Evolutionary conservation across 1,140 invertebrate species (phyloP), one percentile per base, ranked within the genome.

Genomic region (Drosophila yakuba): DNA sequence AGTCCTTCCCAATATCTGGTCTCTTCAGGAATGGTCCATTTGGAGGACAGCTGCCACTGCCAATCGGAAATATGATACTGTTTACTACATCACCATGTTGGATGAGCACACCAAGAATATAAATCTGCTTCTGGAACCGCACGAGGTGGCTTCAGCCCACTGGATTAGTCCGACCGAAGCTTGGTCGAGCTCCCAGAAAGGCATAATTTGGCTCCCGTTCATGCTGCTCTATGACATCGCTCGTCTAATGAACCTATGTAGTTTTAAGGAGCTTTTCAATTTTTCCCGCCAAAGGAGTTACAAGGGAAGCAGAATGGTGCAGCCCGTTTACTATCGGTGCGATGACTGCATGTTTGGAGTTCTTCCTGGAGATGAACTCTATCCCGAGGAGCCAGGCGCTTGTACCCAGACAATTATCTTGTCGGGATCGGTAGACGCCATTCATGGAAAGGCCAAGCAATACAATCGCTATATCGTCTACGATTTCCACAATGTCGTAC

Each of bases 1-100:
- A 36, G 94, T 97, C 56, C 95, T 96, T 77, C 97, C 97, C 7
- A 96, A 98, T 92, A 93, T 98, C 51, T 97, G 95, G 95, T 94
- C 95, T 0, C 92, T 98, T 5, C 93, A 96, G 71, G 96, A 97
- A 90, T 98, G 97, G 97, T 96, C 94, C 51, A 95, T 97, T 90
- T 98, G 97, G 97, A 90, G 97, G 10, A 96, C 96, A 12, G 97
- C 97, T 3, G 91, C 94, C 5, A 77, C 91, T 38, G 62, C 79
- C 2, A 78, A 20, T 60, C 74, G 61, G 6, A 93, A 96, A 86
- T 98, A 95, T 93, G 94, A 97, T 85, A 96, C 97, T 6, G 94
- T 95, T 25, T 98, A 98, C 85, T 98, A 96, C 90, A 66, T 97
- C 3, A 93, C 95, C 66, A 94, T 94, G 68, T 79, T 97, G n/a